A percentile compares a stretch with the other conserved stretches of the same genome.
Conservation (phyloP, 2,113 vertebrate species). For the Ageneiosus marmoratus region DNA sequence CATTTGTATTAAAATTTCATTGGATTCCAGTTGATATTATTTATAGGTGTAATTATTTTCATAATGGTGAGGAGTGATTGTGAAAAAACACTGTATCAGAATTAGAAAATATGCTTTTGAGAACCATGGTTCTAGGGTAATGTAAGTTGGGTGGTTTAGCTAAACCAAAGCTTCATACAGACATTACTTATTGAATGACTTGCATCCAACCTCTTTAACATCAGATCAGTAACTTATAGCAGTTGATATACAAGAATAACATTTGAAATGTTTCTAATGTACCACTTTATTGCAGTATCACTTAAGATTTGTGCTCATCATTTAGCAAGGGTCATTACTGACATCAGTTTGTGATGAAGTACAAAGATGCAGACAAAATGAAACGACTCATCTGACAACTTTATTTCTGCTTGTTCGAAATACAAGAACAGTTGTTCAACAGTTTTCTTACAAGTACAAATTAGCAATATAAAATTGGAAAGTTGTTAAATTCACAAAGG, state of each 20-base stretch:
- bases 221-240: background rate
- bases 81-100: too few relatives aligned
- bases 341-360: background rate
- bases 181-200: background rate
- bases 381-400: slow-evolving; percentile 57
- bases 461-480: slow-evolving; percentile 76
- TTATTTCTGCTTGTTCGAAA: slow-evolving; percentile 61
- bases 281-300: background rate
- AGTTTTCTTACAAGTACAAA: slow-evolving; percentile 78
- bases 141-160: background rate
- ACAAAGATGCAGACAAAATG: slow-evolving; percentile 7
- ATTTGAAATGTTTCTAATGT: background rate
- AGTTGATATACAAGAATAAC: background rate
- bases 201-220: background rate
- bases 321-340: background rate
- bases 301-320: background rate
- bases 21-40: background rate
- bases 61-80: background rate
- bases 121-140: background rate
- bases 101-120: too few relatives aligned
- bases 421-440: slow-evolving; percentile 65
- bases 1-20: background rate
- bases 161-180: background rate
- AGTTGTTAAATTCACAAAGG: slow-evolving; percentile 65
- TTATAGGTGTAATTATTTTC: background rate